phyloP scores from a whole-genome alignment of 2,888 invertebrate species.

The Trypoxylon attenuatum region DNA sequence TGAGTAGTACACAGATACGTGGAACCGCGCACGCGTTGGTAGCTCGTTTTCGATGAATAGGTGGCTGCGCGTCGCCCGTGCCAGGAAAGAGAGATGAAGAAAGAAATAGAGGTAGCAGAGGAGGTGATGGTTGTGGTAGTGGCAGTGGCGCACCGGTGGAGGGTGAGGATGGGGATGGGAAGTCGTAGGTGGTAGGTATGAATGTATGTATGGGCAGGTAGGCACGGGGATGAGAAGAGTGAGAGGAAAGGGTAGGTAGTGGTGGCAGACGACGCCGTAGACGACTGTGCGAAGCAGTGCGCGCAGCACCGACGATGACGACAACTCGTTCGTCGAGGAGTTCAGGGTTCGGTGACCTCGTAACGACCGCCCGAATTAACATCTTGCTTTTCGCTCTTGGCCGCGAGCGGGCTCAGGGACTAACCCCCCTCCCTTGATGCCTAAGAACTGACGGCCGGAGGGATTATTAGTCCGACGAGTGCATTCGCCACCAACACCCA shows the following conservation, averaged over 20 bases:
- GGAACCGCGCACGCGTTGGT: not conserved
- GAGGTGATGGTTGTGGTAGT: too few species aligned
- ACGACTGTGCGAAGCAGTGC: constrained; percentile 13
- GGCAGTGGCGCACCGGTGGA: too few species aligned
- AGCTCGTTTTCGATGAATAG: constrained; percentile 58
- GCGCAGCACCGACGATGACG: constrained; percentile 36
- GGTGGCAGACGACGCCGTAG: constrained; percentile 8
- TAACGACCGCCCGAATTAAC: constrained; percentile 61
- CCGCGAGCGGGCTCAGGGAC: too few species aligned
- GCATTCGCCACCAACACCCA: not conserved
- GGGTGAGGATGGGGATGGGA: too few species aligned
- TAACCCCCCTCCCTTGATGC: constrained; percentile 13
- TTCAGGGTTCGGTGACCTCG: constrained; percentile 66
- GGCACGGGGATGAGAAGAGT: constrained; percentile 35
- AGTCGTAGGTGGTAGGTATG: not conserved
- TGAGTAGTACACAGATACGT: constrained; percentile 7
- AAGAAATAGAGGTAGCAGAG: too few species aligned
- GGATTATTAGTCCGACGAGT: constrained; percentile 29
- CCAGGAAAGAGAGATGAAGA: too few species aligned
- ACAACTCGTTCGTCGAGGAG: constrained; percentile 42
- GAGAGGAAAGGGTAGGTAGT: constrained; percentile 21
- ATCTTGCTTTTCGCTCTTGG: constrained; percentile 42
- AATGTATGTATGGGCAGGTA: constrained; percentile 33
- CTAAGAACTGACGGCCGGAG: constrained; percentile 17
- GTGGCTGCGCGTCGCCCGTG: constrained; percentile 39